These are phyloP conservation scores for Archips crataeganus DNA, from an alignment of 2,888 invertebrate genomes.

Conservation along the genomic window DNA sequence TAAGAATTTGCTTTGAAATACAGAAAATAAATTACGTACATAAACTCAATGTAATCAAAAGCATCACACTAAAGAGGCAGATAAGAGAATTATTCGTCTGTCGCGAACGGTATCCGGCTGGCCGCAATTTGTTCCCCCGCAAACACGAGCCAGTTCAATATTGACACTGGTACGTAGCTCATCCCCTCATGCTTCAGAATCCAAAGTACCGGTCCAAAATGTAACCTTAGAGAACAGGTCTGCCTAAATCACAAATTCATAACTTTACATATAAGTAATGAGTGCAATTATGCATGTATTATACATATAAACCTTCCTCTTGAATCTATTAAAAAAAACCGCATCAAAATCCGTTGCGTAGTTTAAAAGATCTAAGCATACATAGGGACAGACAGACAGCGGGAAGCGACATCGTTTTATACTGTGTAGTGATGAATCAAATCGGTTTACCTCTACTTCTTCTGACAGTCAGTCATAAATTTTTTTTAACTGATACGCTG, in stretches of 20 bases:
- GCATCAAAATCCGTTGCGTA: too few relatives aligned
- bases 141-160: conserved; percentile 81
- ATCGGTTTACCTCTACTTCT: too few relatives aligned
- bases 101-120: conserved; percentile 67
- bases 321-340: too few relatives aligned
- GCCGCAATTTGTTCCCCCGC: conserved; percentile 80
- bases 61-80: conserved; percentile 54
- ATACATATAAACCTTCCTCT: too few relatives aligned
- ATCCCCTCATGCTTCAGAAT: conserved; percentile 69
- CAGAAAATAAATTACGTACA: not conserved
- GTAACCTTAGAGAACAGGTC: conserved; percentile 3
- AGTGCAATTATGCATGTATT: too few relatives aligned
- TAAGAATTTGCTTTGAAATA: not conserved
- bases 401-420: too few relatives aligned
- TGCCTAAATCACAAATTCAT: not conserved
- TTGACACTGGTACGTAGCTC: conserved; percentile 74
- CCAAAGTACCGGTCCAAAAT: conserved; percentile 62
- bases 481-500: too few relatives aligned
- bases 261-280: too few relatives aligned
- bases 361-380: too few relatives aligned
- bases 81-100: conserved; percentile 70
- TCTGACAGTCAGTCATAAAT: too few relatives aligned
- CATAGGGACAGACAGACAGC: too few relatives aligned
- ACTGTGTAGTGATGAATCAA: too few relatives aligned
- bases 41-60: conserved; percentile 48